Conservation (phyloP, 2,797 vertebrate genomes). For the Pyrocephalus nanus region DNA sequence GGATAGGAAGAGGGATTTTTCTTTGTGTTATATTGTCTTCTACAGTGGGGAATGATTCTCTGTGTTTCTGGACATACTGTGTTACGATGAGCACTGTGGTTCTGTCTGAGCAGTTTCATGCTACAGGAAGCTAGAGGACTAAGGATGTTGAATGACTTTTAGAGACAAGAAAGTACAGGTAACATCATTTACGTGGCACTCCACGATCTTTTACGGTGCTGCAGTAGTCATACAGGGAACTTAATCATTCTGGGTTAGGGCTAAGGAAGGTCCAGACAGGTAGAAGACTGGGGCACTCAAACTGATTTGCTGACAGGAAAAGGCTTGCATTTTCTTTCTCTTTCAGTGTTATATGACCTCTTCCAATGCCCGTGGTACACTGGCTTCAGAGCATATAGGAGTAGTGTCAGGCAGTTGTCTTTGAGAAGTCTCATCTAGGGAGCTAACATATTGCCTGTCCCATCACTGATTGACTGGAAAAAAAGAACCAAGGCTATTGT, state of each 20-base stretch:
- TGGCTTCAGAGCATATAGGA: neutral
- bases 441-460: neutral
- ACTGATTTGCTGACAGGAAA: neutral
- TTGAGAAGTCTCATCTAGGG: neutral
- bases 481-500: neutral
- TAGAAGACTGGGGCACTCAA: neutral
- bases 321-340: neutral
- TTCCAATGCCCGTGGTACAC: neutral
- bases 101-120: neutral
- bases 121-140: neutral
- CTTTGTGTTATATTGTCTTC: neutral
- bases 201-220: neutral
- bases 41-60: neutral
- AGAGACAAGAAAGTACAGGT: neutral
- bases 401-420: neutral
- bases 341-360: neutral
- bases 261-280: neutral
- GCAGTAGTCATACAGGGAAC: neutral
- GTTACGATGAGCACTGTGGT: neutral
- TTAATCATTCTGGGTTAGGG: neutral
- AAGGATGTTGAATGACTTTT: neutral
- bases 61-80: neutral
- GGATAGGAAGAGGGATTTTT: rapidly evolving
- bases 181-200: rapidly evolving
- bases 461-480: neutral